Evolutionary conservation across 1,140 invertebrate species (phyloP).

Genomic region (Pogonus chalceus): DNA sequence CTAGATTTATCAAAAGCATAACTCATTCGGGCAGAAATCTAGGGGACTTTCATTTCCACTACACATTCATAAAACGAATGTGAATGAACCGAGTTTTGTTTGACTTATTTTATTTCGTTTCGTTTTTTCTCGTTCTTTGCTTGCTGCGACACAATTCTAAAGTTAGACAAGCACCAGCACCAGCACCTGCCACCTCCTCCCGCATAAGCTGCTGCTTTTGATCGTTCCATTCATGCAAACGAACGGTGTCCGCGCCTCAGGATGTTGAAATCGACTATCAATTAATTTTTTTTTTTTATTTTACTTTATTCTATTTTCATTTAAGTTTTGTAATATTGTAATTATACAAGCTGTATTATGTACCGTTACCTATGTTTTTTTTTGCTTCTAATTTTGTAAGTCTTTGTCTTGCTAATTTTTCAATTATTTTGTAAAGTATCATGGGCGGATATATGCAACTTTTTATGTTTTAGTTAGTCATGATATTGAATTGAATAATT

Average conservation of each 20-base stretch:
- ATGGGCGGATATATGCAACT: no score
- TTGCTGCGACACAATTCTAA: conserved; percentile 2
- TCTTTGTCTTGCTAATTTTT: not conserved
- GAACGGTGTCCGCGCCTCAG: not conserved
- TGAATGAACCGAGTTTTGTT: conserved; percentile 4
- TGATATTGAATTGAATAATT: no score
- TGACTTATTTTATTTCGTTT: not conserved
- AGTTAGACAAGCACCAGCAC: not conserved
- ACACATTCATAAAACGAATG: not conserved
- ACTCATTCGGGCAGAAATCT: not conserved
- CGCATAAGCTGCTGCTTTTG: not conserved
- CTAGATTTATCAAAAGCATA: not conserved
- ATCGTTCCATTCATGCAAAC: not conserved
- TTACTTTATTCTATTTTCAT: no score
- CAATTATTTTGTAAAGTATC: no score
- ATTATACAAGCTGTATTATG: not conserved
- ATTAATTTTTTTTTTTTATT: not conserved
- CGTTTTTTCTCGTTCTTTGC: not conserved
- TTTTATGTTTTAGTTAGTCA: no score
- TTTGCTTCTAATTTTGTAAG: not conserved
- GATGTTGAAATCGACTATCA: not conserved
- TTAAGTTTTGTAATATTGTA: not conserved
- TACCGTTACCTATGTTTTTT: not conserved
- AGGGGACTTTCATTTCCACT: not conserved
- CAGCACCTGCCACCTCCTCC: not conserved